Evolutionary conservation across 2,113 vertebrate species (phyloP).

Genomic region (Sander vitreus): DNA sequence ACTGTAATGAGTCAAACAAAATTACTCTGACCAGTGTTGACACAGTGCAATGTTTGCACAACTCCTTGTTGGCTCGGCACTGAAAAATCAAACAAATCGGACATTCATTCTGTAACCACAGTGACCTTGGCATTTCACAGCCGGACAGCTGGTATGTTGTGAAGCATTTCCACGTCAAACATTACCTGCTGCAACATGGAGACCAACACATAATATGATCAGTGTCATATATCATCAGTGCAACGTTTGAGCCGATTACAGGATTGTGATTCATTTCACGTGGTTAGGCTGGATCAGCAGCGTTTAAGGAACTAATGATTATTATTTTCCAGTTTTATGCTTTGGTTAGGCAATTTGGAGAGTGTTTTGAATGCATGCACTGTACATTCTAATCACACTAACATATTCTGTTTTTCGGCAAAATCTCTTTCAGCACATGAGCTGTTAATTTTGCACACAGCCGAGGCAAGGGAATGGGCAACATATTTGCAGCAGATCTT

Average conservation of each 20-base stretch:
- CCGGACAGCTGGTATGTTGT: conserved; percentile 62
- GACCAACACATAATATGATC: conserved; percentile 41
- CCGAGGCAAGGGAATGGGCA: conserved; percentile 83
- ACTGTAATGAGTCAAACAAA: conserved; percentile 80
- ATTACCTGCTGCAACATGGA: conserved; percentile 44
- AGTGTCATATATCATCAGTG: conserved; percentile 44
- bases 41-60: conserved; percentile 73
- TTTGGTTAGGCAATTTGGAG: background rate
- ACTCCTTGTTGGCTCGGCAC: conserved; percentile 55
- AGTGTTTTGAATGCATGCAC: conserved; percentile 22
- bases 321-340: conserved; percentile 7
- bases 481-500: conserved; percentile 79
- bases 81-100: conserved; percentile 64
- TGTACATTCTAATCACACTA: conserved; percentile 11
- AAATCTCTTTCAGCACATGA: conserved; percentile 38
- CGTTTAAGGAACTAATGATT: conserved; percentile 29
- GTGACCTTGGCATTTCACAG: conserved; percentile 73
- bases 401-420: conserved; percentile 52
- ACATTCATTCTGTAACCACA: conserved; percentile 72
- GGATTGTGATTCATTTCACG: conserved; percentile 31
- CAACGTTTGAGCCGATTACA: conserved; percentile 41
- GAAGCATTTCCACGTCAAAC: conserved; percentile 59
- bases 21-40: conserved; percentile 76
- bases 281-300: background rate
- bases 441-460: conserved; percentile 79